A percentile compares a stretch with the other conserved stretches of the same genome.
phyloP scores from a whole-genome alignment of 1,140 invertebrate species.

The Chelonus insularis region DNA sequence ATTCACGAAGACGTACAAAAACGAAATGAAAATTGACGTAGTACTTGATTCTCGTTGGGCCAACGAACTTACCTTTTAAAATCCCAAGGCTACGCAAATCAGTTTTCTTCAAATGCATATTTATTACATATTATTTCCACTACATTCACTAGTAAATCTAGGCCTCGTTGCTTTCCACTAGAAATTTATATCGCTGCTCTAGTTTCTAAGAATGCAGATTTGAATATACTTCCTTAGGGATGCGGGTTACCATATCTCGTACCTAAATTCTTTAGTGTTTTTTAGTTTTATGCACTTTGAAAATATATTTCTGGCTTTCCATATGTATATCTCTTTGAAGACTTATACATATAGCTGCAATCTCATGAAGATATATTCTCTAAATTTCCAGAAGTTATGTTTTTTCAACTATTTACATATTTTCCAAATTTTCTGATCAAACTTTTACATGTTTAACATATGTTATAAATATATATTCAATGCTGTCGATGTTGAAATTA shows the following conservation, averaged over 20 bases:
- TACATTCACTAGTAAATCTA: conserved; percentile 10
- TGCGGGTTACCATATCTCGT: neutral
- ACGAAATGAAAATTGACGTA: conserved; percentile 29
- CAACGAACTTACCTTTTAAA: neutral
- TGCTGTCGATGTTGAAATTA: too few species aligned
- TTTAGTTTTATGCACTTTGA: too few species aligned
- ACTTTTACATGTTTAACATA: too few species aligned
- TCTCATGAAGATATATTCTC: too few species aligned
- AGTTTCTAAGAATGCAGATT: conserved; percentile 7
- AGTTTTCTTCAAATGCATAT: conserved; percentile 7
- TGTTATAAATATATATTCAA: too few species aligned
- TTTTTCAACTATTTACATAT: too few species aligned
- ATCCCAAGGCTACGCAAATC: conserved; percentile 16
- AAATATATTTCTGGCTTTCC: too few species aligned
- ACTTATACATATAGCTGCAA: too few species aligned
- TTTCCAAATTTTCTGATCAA: too few species aligned
- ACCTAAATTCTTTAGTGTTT: too few species aligned
- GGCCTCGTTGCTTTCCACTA: neutral
- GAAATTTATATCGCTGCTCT: conserved; percentile 12
- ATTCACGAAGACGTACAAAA: conserved; percentile 27
- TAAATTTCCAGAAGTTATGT: too few species aligned
- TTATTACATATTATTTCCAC: conserved; percentile 5
- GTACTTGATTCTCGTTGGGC: conserved; percentile 19
- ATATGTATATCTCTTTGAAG: too few species aligned
- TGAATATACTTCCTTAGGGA: conserved; percentile 17